Base-by-base conservation (phyloP, 2,113 vertebrate species). In the Eolophus roseicapilla region DNA sequence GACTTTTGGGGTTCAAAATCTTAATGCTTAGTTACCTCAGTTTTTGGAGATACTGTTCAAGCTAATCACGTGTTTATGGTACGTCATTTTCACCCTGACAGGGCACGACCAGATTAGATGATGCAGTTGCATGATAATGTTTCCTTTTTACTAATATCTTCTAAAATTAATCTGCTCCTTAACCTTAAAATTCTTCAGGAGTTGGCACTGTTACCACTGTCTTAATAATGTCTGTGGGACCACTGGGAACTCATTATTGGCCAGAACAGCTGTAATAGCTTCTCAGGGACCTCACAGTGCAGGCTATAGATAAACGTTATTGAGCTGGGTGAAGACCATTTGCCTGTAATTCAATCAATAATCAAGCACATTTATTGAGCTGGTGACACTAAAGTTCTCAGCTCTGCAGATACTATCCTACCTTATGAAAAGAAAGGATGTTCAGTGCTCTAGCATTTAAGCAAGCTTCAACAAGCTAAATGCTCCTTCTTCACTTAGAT, bases 251-350 rank as follows among this genome's bases (percentile, higher is more conserved):
- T 79, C 37, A 6, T 44, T 41, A 28, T 9, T 70, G 59, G 4
- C 44, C 68, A 46, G 39, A 68, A 19, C 65, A 50, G 21, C 28
- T 1, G 2, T 47, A 71, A 31, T 20, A 76, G 59, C 15, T 86
- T 89, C 35, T 82, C 47, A 37, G 49, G 14, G 10, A 60, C 52
- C 39, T 73, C 52, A 55, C 14, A 6, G 39, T 53, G 43, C 14
- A 57, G 50, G 28, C 24, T 77, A 24, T 27, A 83, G 59, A 29
- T 65, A 13, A 44, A 18, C 0, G 0, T 77, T 2, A 0, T 10
- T 62, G 53, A 55, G 8, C 31, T 0, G 1, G 15, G 17, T 28
- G 28, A 81, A 86, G 41, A 59, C 57, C 13, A 41, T 77, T 46
- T 81, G 10, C 19, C 28, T 80, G n/a, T 52, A 63, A 53, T 4